These are phyloP conservation scores for Hipposideros larvatus DNA, from an alignment of 2,797 vertebrate species.

Conservation along the genomic window DNA sequence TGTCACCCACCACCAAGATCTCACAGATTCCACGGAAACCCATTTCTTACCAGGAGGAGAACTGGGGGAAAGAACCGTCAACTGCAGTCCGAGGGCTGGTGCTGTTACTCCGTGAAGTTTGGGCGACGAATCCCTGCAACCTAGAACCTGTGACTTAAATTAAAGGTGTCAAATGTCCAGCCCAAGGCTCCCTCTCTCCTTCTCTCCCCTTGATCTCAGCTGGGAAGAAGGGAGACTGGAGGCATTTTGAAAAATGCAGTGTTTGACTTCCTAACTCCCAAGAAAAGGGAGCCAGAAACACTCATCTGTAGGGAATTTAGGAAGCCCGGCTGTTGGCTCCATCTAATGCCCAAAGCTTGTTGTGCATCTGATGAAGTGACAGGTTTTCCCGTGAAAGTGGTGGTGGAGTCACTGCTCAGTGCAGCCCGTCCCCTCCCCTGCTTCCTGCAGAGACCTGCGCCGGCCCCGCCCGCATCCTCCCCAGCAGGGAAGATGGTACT, in stretches of 20 bases:
- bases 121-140: background rate
- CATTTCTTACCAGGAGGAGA: background rate
- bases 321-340: background rate
- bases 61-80: too few relatives aligned
- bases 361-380: fast-evolving
- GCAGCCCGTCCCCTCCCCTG: background rate
- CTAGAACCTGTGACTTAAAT: background rate
- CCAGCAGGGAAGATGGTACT: too few relatives aligned
- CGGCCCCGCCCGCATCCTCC: too few relatives aligned
- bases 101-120: background rate
- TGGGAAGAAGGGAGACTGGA: background rate
- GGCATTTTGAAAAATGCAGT: background rate
- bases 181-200: too few relatives aligned
- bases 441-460: background rate
- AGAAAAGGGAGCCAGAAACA: background rate
- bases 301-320: background rate
- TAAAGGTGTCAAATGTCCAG: background rate
- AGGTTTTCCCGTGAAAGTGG: fast-evolving
- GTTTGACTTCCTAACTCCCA: background rate
- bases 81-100: too few relatives aligned
- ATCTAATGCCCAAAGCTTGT: fast-evolving
- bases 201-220: background rate
- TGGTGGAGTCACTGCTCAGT: background rate
- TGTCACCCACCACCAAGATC: background rate
- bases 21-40: background rate